Evolutionary conservation across 2,888 invertebrate species (phyloP).

Genomic region (Mactromeris polynyma): DNA sequence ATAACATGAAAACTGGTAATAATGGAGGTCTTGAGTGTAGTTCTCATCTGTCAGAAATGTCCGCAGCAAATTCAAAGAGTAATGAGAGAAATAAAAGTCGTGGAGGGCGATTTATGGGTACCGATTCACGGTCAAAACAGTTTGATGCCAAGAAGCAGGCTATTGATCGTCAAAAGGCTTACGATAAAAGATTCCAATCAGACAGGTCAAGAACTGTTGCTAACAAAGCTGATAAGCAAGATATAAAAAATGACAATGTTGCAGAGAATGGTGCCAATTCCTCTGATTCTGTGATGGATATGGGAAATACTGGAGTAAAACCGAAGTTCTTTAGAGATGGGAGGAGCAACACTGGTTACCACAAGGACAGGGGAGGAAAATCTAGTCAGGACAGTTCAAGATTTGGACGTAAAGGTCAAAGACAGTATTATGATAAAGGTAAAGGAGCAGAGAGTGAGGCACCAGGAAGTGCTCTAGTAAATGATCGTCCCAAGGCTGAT

Average conservation of each 20-base stretch:
- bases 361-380: conserved; percentile 8
- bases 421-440: background rate
- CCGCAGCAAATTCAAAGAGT: background rate
- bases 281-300: background rate
- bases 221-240: background rate
- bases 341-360: background rate
- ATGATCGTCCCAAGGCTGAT: background rate
- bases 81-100: conserved; percentile 41
- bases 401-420: conserved; percentile 18
- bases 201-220: background rate
- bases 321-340: conserved; percentile 37
- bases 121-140: conserved; percentile 51
- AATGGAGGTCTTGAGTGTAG: background rate
- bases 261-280: background rate
- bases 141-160: conserved; percentile 41
- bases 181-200: conserved; percentile 31
- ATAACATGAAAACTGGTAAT: background rate
- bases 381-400: conserved; percentile 7
- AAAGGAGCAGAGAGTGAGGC: background rate
- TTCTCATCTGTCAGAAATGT: background rate
- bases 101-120: conserved; percentile 52
- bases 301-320: background rate
- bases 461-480: background rate
- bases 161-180: conserved; percentile 25
- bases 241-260: background rate